phyloP scores from a whole-genome alignment of 2,797 vertebrate species.

The Tamandua tetradactyla region DNA sequence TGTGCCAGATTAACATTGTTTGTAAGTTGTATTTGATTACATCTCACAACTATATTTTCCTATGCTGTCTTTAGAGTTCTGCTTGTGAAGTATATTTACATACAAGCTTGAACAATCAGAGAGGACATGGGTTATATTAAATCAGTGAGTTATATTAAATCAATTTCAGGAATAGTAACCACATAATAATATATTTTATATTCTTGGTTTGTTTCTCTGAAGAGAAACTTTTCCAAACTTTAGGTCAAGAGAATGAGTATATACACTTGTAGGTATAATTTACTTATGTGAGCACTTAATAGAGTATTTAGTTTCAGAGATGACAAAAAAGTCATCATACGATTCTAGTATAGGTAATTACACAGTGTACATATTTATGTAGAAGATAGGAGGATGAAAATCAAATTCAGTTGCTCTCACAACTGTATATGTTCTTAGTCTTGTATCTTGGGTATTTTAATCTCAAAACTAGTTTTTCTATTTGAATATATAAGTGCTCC shows the following conservation, averaged over 20 bases:
- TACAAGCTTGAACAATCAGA: background rate
- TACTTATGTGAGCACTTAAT: slow-evolving; percentile 5
- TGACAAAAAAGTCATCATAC: background rate
- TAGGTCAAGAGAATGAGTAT: slow-evolving; percentile 6
- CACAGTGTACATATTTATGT: background rate
- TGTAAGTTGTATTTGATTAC: background rate
- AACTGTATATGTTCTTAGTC: slow-evolving; percentile 52
- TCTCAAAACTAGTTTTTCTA: slow-evolving; percentile 59
- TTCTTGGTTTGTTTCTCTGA: slow-evolving; percentile 37
- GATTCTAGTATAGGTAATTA: slow-evolving; percentile 2
- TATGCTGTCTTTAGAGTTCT: background rate
- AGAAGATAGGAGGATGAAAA: background rate
- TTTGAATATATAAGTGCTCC: slow-evolving; percentile 62
- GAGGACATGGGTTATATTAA: background rate
- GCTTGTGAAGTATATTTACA: background rate
- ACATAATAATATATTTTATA: slow-evolving; percentile 37
- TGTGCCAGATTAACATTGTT: background rate
- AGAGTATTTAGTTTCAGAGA: slow-evolving; percentile 1
- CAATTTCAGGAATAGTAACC: background rate
- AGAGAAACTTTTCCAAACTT: slow-evolving; percentile 23
- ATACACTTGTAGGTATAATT: background rate
- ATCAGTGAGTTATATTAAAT: background rate
- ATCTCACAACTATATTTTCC: background rate
- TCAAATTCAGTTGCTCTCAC: slow-evolving; percentile 31
- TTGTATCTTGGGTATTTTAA: slow-evolving; percentile 54